phyloP scores from a whole-genome alignment of 2,797 vertebrate species.

The Diplodus sargus region DNA sequence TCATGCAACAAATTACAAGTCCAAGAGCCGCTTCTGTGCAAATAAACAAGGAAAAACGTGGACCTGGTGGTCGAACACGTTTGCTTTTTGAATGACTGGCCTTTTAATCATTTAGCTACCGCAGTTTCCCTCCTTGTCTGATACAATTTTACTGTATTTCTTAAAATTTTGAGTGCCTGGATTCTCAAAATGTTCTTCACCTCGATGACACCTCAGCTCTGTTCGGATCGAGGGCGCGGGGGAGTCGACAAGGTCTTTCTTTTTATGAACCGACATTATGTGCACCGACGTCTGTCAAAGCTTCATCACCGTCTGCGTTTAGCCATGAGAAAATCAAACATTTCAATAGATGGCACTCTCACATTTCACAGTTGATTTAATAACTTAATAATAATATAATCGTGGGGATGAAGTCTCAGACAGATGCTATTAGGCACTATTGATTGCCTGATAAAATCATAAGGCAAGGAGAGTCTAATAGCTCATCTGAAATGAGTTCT shows the following conservation, averaged over 20 bases:
- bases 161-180: too few relatives aligned
- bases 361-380: slow-evolving; percentile 34
- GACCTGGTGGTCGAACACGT: too few relatives aligned
- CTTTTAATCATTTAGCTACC: too few relatives aligned
- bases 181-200: neutral
- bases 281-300: slow-evolving; percentile 3
- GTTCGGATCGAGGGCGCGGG: neutral
- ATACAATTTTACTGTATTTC: too few relatives aligned
- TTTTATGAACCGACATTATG: neutral
- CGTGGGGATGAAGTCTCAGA: slow-evolving; percentile 37
- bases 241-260: neutral
- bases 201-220: neutral
- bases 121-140: too few relatives aligned
- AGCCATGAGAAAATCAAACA: slow-evolving; percentile 19
- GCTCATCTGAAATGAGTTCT: slow-evolving; percentile 45
- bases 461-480: slow-evolving; percentile 42
- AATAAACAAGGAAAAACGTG: too few relatives aligned
- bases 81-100: too few relatives aligned
- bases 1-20: neutral
- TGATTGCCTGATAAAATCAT: slow-evolving; percentile 57
- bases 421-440: slow-evolving; percentile 42
- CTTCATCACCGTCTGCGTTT: neutral
- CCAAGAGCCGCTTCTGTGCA: neutral
- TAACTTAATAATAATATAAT: slow-evolving; percentile 39
- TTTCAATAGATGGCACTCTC: slow-evolving; percentile 11